Conservation (phyloP, 2,888 invertebrate species). For the Yponomeuta sedellus region DNA sequence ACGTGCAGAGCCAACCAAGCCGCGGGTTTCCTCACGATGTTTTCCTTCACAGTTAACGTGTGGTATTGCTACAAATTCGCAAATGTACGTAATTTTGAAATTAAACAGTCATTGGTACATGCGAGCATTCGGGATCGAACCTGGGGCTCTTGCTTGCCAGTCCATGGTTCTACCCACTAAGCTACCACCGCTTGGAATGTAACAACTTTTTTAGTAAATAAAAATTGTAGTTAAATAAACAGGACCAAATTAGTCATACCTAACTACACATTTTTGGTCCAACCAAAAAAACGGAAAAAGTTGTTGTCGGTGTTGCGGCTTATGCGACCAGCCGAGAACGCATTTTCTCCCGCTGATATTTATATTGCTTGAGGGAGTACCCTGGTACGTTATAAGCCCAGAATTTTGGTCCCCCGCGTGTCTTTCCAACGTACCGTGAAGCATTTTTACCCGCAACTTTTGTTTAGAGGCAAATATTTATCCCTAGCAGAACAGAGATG, state of each 20-base stretch:
- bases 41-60: too few relatives aligned
- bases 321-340: neutral
- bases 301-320: conserved; percentile 1
- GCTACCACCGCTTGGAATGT: too few relatives aligned
- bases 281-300: neutral
- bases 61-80: too few relatives aligned
- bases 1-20: too few relatives aligned
- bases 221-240: neutral
- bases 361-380: conserved; percentile 54
- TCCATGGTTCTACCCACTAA: too few relatives aligned
- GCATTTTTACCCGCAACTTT: conserved; percentile 31
- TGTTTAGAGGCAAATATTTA: conserved; percentile 30
- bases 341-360: conserved; percentile 35
- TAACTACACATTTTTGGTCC: neutral
- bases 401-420: conserved; percentile 52
- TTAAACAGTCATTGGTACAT: too few relatives aligned
- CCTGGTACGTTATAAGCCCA: conserved; percentile 41
- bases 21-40: too few relatives aligned
- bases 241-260: neutral
- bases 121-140: too few relatives aligned
- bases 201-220: too few relatives aligned
- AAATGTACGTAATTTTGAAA: too few relatives aligned
- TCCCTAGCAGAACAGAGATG: conserved; percentile 7
- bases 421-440: conserved; percentile 34
- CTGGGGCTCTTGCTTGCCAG: too few relatives aligned